Base-by-base conservation (phyloP, 2,113 vertebrate genomes). In the Anas platyrhynchos region DNA sequence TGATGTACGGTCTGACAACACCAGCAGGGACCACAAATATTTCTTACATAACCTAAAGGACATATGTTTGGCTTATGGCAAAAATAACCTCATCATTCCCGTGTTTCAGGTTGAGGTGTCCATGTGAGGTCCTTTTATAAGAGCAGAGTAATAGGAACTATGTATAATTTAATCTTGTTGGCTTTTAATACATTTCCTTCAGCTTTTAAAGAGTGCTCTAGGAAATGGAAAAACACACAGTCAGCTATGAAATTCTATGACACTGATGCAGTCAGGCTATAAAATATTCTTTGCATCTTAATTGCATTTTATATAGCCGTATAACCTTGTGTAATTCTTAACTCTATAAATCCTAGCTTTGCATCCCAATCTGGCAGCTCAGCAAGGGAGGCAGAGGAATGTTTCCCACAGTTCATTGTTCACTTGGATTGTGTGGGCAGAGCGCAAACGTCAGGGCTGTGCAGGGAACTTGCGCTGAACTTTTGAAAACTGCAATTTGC, bases 1-100 rank as follows among this genome's bases (percentile, higher is more conserved):
- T 96, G 96, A 94, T 96, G 94, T 89, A 86, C 95, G 5, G 90
- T 93, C 77, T 96, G 97, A 97, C 93, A 97, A 80, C 92, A 96
- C 59, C 68, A 83, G 72, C 50, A 91, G 82, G 93, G 75, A 72
- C 92, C 94, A 82, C 93, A 96, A 93, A 76, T 93, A 94, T 92
- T 93, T 93, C 95, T 96, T 92, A 82, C 52, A 94, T 94, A 97
- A 95, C 93, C 91, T 92, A 94, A 97, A 95, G 75, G 94, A 96
- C 95, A 96, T 94, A 90, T 91, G 74, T 95, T 97, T 95, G 65
- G 82, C 95, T 96, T 86, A 91, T 93, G 89, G 93, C 93, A 86
- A 91, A 58, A 75, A 62, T 89, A 93, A 91, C 93, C 80, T 95
- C 89, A 94, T 95, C 89, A 48, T 48, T 77, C 41, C 69, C 50